A percentile compares a stretch with the other conserved stretches of the same genome.
Evolutionary conservation across 2,113 vertebrate species (phyloP).

Genomic region (Nanorana parkeri): DNA sequence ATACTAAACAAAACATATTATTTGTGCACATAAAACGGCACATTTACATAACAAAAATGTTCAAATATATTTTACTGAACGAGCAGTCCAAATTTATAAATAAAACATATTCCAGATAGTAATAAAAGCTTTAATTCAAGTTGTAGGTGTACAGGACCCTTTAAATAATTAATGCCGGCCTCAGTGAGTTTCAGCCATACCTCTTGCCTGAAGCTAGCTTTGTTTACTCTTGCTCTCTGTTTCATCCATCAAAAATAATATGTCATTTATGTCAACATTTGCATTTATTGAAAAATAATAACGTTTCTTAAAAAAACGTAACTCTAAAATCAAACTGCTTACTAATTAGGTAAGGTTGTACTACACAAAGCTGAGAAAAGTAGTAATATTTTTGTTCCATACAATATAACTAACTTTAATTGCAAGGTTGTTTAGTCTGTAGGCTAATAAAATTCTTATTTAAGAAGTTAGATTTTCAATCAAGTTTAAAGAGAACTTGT

Average conservation of each 20-base stretch:
- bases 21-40: too few relatives aligned
- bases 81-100: too few relatives aligned
- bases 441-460: slow-evolving; percentile 28
- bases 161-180: too few relatives aligned
- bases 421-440: background rate
- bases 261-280: background rate
- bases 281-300: background rate
- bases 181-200: too few relatives aligned
- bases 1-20: too few relatives aligned
- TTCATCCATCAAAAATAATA: background rate
- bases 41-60: too few relatives aligned
- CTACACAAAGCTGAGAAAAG: background rate
- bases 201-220: too few relatives aligned
- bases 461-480: slow-evolving; percentile 24
- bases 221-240: background rate
- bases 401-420: background rate
- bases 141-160: too few relatives aligned
- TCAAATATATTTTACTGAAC: too few relatives aligned
- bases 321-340: background rate
- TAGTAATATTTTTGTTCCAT: background rate
- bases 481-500: slow-evolving; percentile 38
- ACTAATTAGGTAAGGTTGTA: background rate
- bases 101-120: too few relatives aligned
- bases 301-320: too few relatives aligned
- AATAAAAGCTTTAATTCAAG: too few relatives aligned